Base-by-base conservation (phyloP, 2,888 invertebrate genomes). In the Nomada hirtipes region DNA sequence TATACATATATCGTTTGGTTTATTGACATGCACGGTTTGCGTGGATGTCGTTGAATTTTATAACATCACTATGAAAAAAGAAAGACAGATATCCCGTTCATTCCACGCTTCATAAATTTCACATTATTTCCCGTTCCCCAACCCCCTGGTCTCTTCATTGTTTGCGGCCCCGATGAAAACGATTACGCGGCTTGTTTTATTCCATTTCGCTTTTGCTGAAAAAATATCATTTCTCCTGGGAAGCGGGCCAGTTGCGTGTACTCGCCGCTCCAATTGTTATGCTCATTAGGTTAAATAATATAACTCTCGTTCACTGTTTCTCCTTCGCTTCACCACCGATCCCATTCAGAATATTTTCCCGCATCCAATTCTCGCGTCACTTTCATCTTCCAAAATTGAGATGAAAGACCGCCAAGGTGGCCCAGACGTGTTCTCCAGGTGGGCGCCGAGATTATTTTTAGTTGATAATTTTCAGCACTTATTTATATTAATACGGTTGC, bases 201-300 rank as follows among this genome's bases (percentile, higher is more conserved):
- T 29, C 50, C 64, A n/a, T 70, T 47, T 15, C 44, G 63, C 15
- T 78, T 59, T 57, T 26, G 20, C 29, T 60, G 50, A 15, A 59
- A 76, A 70, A 83, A 74, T 74, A 79, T 42, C 23, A 36, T 75
- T 75, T 52, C 61, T 65, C 65, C 44, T n/a, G 60, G 60, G 70
- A 61, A 82, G 75, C 60, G 69, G 74, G 71, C 64, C 57, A 67
- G 68, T 60, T 69, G 57, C n/a, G 61, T 68, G 44, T 23, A 55
- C 57, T 20, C 9, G 44, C 52, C 57, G 44, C 79, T 78, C 73
- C 76, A 88, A 89, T 87, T 87, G 80, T 79, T 83, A 77, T 71
- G 80, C 82, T 90, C 89, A 89, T 90, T 87, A 86, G 78, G 88
- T 88, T 88, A 88, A 90, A 89, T 87, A 89, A 88, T 85, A 88